Evolutionary conservation across 2,113 vertebrate genomes (phyloP).

Genomic region (Axis porcinus): DNA sequence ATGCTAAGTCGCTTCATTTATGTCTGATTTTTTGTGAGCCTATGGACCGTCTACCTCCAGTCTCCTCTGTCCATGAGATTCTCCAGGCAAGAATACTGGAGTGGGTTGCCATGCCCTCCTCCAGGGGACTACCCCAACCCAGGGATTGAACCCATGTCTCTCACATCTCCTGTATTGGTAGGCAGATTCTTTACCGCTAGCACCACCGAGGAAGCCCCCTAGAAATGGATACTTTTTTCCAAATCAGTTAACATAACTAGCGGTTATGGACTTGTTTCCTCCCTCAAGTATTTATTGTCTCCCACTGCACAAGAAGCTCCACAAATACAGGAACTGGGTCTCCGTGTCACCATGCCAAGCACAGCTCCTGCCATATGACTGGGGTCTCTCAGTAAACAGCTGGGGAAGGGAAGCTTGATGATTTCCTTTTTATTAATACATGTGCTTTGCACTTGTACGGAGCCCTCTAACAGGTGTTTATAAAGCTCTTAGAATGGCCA

Average conservation of each 20-base stretch:
- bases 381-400: background rate
- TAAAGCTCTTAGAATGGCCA: background rate
- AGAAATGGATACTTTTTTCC: background rate
- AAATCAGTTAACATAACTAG: background rate
- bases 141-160: background rate
- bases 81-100: background rate
- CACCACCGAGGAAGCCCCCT: background rate
- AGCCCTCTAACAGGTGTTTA: background rate
- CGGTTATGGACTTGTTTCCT: background rate
- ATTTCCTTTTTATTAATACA: background rate
- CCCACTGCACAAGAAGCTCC: background rate
- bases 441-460: background rate
- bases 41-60: background rate
- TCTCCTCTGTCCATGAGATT: background rate
- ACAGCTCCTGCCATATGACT: background rate
- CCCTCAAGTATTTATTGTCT: background rate
- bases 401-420: background rate
- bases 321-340: background rate
- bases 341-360: background rate
- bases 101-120: background rate
- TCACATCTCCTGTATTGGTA: background rate
- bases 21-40: background rate
- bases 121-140: background rate
- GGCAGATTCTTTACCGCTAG: background rate
- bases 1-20: background rate